Conservation (phyloP, 2,888 invertebrate genomes). For the Mesopsocus fuscifrons region DNA sequence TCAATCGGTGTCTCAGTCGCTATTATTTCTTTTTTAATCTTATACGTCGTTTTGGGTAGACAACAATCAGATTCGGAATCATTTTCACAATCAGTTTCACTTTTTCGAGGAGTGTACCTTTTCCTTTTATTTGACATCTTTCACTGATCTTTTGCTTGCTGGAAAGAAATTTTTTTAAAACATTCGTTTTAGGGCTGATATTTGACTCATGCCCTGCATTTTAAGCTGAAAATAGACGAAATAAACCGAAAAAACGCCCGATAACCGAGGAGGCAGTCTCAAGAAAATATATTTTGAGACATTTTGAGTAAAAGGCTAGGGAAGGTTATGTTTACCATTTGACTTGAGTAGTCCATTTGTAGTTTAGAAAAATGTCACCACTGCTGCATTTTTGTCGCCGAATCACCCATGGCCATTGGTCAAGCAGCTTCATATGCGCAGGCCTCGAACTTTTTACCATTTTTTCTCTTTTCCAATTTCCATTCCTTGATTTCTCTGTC, state of each 20-base stretch:
- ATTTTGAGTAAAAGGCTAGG: no score
- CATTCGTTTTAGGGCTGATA: no score
- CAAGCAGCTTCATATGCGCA: no score
- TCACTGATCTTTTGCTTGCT: background rate
- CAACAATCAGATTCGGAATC: conserved; percentile 5
- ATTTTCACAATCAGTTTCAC: conserved; percentile 7
- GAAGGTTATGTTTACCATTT: conserved; percentile 8
- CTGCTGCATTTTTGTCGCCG: background rate
- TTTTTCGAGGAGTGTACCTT: conserved; percentile 1
- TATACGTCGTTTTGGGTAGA: conserved; percentile 8
- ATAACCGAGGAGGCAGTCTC: no score
- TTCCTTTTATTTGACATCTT: conserved; percentile 9
- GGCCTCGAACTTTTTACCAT: no score
- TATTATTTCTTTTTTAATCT: conserved; percentile 7
- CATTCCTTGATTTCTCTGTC: no score
- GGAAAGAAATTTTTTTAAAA: no score
- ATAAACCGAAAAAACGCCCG: no score
- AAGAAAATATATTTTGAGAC: no score
- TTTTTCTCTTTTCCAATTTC: no score
- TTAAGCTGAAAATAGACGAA: no score
- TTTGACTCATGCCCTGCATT: no score
- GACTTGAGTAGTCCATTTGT: conserved; percentile 4
- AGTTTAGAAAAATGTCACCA: conserved; percentile 7
- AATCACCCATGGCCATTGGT: background rate
- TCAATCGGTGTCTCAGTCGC: background rate